phyloP scores from a whole-genome alignment of 2,797 vertebrate genomes.

The Mormyrops attenuatus region DNA sequence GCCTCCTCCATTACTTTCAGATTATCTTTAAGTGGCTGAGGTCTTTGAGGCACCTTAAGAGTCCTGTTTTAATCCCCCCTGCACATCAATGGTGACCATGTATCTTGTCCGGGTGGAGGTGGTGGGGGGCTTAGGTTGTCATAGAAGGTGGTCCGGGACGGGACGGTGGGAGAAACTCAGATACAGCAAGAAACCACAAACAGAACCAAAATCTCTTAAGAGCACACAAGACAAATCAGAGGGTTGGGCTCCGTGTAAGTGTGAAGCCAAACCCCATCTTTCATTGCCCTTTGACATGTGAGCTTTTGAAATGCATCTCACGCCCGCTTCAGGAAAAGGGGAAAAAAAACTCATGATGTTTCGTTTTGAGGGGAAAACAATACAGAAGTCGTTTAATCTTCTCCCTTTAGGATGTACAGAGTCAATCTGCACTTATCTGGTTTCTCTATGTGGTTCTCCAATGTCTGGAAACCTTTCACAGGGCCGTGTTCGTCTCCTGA shows the following conservation, averaged over 20 bases:
- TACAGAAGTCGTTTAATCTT: neutral
- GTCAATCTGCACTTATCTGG: neutral
- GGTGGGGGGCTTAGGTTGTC: constrained; percentile 60
- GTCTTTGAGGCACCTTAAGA: constrained; percentile 69
- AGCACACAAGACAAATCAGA: constrained; percentile 70
- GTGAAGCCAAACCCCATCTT: constrained; percentile 72
- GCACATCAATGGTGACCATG: constrained; percentile 65
- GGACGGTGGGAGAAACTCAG: constrained; percentile 68
- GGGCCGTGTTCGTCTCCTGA: neutral
- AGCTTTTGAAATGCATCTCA: constrained; percentile 72
- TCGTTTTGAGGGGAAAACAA: constrained; percentile 1
- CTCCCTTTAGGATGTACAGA: neutral
- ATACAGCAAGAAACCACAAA: constrained; percentile 72
- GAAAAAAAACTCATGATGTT: constrained; percentile 3
- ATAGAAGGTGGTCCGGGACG: constrained; percentile 73
- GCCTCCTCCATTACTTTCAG: constrained; percentile 77
- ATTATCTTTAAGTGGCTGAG: constrained; percentile 77
- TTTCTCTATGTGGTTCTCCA: neutral
- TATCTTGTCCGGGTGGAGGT: constrained; percentile 71
- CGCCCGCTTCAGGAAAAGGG: constrained; percentile 12
- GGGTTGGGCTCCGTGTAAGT: constrained; percentile 60
- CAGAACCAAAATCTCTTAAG: constrained; percentile 74
- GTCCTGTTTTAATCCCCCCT: constrained; percentile 58
- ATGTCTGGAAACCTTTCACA: neutral
- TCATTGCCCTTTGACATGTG: constrained; percentile 73